A percentile compares a stretch with the other conserved stretches of the same genome.
phyloP scores from a whole-genome alignment of 2,113 vertebrate species.

The Mungos mungo region DNA sequence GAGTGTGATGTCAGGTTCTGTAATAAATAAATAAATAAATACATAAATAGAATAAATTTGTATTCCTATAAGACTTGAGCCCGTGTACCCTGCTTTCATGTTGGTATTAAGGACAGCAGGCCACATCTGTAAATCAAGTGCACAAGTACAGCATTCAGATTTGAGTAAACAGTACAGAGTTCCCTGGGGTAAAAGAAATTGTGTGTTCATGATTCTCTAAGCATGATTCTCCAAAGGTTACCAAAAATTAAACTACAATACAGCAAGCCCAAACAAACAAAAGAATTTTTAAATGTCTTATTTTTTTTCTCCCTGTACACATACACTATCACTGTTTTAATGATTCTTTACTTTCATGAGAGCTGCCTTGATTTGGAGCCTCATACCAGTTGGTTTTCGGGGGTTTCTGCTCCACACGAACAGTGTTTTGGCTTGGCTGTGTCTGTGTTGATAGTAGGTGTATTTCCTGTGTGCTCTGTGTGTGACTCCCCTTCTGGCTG shows the following conservation, averaged over 20 bases:
- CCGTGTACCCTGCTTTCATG: background rate
- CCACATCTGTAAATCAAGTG: background rate
- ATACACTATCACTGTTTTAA: background rate
- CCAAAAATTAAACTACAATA: background rate
- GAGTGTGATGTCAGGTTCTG: background rate
- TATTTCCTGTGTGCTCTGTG: background rate
- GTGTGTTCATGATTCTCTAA: background rate
- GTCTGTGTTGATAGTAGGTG: background rate
- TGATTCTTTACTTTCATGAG: background rate
- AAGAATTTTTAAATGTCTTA: background rate
- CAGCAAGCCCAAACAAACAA: background rate
- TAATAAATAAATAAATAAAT: background rate
- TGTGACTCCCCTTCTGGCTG: background rate
- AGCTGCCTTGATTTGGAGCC: background rate
- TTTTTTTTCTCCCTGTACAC: fast-evolving
- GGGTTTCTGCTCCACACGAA: background rate
- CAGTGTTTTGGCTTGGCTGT: background rate
- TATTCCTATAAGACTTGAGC: background rate
- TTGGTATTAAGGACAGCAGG: background rate
- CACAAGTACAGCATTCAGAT: background rate
- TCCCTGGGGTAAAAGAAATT: background rate
- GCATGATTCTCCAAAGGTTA: background rate
- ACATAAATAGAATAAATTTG: background rate
- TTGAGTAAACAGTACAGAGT: background rate
- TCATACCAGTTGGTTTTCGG: background rate